Base-by-base conservation (phyloP, 2,797 vertebrate genomes). In the Brachymystax lenok region DNA sequence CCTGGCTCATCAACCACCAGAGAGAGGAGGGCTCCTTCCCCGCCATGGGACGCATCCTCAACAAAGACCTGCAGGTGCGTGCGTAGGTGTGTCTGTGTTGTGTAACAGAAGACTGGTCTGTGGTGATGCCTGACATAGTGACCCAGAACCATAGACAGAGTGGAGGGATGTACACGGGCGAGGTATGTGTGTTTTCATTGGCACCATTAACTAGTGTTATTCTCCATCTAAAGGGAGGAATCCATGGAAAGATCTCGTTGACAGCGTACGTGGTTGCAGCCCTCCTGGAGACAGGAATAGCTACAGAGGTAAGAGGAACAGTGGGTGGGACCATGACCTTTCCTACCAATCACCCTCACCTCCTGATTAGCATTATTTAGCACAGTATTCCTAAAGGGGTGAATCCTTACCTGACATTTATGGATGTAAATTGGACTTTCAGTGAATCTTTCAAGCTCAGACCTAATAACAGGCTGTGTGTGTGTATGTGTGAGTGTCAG, bases 91-190 rank as follows among this genome's bases (percentile, higher is more conserved):
- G 5, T 59, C 56, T 84, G 86, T 81, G 10, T 46, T 46, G 40
- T 46, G 69, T 85, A 83, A 82, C 87, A 98, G 97, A 97, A 98
- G 89, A 95, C 95, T 0, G 97, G 97, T 74, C 90, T 98, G 94
- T 97, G 67, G 97, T 97, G 73, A 98, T 98, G 97, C 97, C 97
- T 0, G 95, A 98, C 77, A 85, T 94, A 77, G 97, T 98, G 87
- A 97, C 95, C 87, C 91, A 98, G 75, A 97, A 96, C 91, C 96
- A 98, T 90, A 91, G 96, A 63, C 97, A 97, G 88, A 96, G 94
- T 0, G 96, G 95, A 28, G 94, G 95, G 78, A 96, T 98, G 94
- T 98, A 97, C 92, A 97, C 97, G 0, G 95, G 98, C 0, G 96
- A 97, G 88, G 96, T 46, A 2, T 46, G 40, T 46, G 10, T 46